Evolutionary conservation across 2,113 vertebrate species (phyloP), one percentile per base, ranked within the genome.

Genomic region (Limnothrissa miodon): DNA sequence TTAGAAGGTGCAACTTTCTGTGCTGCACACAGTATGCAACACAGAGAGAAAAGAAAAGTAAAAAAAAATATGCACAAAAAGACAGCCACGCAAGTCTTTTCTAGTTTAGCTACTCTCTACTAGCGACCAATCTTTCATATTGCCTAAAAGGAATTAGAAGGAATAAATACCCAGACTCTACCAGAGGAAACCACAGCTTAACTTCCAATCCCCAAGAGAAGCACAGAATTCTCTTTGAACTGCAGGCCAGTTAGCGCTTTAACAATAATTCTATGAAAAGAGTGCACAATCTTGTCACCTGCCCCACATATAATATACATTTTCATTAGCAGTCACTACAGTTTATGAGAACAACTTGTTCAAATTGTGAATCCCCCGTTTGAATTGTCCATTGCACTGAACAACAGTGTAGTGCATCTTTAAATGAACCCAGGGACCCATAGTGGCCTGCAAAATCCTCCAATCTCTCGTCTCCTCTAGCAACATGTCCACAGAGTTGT

Each of bases 101-200:
- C 66, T 74, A 74, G 29, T 74, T 74, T 33, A 74, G 66, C 66
- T 74, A 74, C 66, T 74, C 66, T 74, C 66, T 74, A 74, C 66
- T 74, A 74, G 66, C 66, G 66, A 36, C 66, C 66, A 74, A 33
- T 74, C 33, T 74, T 33, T 74, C 36, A 74, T 74, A 74, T 74
- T 29, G 66, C 33, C 66, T 74, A 74, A 74, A 74, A 74, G 66
- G 33, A 74, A 74, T 74, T 5, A 74, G 36, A 33, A 74, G 66
- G 66, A 74, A 33, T 29, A 36, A 74, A 74, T 15, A 74, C 66
- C 66, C 66, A 74, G 66, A 74, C 66, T 74, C 33, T 74, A 74
- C 66, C 29, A 13, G 29, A 74, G 66, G 33, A 74, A 39, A 74
- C 15, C 66, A 74, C 66, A 74, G 29, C 33, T 74, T 33, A 74